phyloP scores from a whole-genome alignment of 2,888 invertebrate species.

The Dasypogon diadema region DNA sequence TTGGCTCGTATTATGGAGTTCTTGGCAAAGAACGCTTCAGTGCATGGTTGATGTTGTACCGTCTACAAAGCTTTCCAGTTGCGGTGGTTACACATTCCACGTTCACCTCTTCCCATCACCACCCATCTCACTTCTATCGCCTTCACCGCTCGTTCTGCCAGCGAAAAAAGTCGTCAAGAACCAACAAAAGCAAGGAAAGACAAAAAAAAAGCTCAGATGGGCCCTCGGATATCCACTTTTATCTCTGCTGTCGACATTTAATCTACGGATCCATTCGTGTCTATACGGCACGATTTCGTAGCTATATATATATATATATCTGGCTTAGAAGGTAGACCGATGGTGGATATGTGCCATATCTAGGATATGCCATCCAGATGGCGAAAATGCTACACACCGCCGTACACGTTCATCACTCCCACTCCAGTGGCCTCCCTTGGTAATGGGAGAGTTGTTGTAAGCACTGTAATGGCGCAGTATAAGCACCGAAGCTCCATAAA shows the following conservation, averaged over 20 bases:
- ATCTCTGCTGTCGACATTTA: constrained; percentile 51
- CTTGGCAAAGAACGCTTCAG: neutral
- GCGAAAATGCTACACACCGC: constrained; percentile 3
- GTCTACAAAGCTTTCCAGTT: constrained; percentile 1
- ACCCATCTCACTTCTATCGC: no score
- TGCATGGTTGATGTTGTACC: constrained; percentile 15
- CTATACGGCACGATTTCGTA: constrained; percentile 1
- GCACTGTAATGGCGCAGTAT: constrained; percentile 54
- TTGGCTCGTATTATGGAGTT: constrained; percentile 41
- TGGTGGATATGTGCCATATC: constrained; percentile 45
- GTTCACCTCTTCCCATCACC: neutral
- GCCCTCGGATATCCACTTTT: constrained; percentile 39
- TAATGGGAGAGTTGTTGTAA: constrained; percentile 52
- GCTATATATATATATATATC: constrained; percentile 15
- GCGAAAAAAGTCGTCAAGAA: constrained; percentile 16
- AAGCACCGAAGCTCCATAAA: constrained; percentile 50
- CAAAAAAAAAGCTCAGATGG: constrained; percentile 31
- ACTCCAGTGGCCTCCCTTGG: neutral
- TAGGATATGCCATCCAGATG: constrained; percentile 29
- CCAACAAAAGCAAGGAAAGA: constrained; percentile 15
- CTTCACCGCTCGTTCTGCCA: neutral
- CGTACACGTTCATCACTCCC: neutral
- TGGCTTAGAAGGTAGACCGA: neutral
- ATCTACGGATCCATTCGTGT: constrained; percentile 43
- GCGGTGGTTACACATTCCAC: constrained; percentile 2